phyloP scores from a whole-genome alignment of 1,140 invertebrate genomes.

The Neodiprion pinetum region DNA sequence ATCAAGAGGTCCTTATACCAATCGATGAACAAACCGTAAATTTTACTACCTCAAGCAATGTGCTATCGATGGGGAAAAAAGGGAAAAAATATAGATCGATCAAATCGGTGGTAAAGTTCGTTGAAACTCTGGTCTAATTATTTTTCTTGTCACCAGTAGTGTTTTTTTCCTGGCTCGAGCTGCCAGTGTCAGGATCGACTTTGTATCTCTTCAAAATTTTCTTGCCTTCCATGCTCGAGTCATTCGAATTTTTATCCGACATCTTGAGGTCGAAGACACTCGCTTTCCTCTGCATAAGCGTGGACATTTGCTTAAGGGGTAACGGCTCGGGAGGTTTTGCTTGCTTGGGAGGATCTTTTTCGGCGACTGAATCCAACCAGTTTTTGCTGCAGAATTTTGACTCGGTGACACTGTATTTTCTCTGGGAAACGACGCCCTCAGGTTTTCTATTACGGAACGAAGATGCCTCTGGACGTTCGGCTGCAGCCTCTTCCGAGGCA shows the following conservation, averaged over 20 bases:
- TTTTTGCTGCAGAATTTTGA: slow-evolving; percentile 6
- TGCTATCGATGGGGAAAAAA: not conserved
- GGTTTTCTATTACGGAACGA: not conserved
- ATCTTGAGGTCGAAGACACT: slow-evolving; percentile 23
- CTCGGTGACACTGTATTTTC: slow-evolving; percentile 11
- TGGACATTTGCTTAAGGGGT: not conserved
- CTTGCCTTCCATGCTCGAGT: slow-evolving; percentile 32
- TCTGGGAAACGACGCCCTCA: not conserved
- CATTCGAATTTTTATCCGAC: slow-evolving; percentile 29
- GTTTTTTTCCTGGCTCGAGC: not conserved
- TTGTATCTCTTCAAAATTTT: slow-evolving; percentile 43
- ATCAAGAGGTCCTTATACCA: not conserved
- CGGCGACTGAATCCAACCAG: not conserved
- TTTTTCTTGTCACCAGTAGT: not conserved
- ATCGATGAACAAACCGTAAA: not conserved
- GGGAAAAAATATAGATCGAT: not conserved
- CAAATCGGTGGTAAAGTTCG: not conserved
- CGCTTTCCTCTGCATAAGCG: not conserved
- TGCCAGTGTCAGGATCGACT: slow-evolving; percentile 28
- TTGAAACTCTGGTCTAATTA: not conserved
- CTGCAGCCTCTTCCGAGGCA: not conserved
- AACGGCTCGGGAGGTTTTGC: not conserved
- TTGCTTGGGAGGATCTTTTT: not conserved
- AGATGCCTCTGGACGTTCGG: not conserved
- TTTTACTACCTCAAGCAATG: not conserved